phyloP scores from a whole-genome alignment of 2,888 invertebrate genomes.

The Anticlea derivata region DNA sequence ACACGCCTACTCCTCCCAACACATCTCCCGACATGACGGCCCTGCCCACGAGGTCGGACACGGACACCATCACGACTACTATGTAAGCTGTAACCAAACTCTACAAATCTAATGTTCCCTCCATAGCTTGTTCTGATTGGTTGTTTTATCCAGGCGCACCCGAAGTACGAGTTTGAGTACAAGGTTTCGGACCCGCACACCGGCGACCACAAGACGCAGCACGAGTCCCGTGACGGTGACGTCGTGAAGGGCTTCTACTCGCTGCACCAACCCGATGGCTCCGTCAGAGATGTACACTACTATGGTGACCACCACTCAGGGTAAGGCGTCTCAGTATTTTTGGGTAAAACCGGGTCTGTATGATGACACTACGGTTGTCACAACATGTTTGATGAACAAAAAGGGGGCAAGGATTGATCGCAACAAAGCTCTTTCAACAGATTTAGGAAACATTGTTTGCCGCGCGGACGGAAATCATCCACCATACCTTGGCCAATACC shows the following conservation, averaged over 20 bases:
- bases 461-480: too few relatives aligned
- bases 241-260: slow-evolving; percentile 63
- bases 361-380: too few relatives aligned
- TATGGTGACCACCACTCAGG: slow-evolving; percentile 76
- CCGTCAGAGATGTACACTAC: slow-evolving; percentile 67
- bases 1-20: slow-evolving; percentile 49
- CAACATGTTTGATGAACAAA: too few relatives aligned
- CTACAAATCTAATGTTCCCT: neutral
- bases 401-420: too few relatives aligned
- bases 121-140: neutral
- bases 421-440: too few relatives aligned
- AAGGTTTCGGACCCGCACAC: slow-evolving; percentile 71
- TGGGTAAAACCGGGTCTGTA: too few relatives aligned
- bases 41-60: slow-evolving; percentile 40
- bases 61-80: slow-evolving; percentile 37
- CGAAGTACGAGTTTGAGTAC: slow-evolving; percentile 58
- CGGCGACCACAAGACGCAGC: slow-evolving; percentile 77
- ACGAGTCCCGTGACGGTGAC: slow-evolving; percentile 66
- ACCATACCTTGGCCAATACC: too few relatives aligned
- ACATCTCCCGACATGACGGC: slow-evolving; percentile 46
- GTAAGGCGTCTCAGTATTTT: slow-evolving; percentile 40
- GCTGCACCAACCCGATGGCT: slow-evolving; percentile 66
- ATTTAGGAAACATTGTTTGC: too few relatives aligned
- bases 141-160: slow-evolving; percentile 50
- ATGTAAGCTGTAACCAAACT: slow-evolving; percentile 24